Evolutionary conservation across 53 echinoderm and acorn worm species (phyloP), one percentile per base, ranked within the genome.

Genomic region (Temnopleurus reevesii): DNA sequence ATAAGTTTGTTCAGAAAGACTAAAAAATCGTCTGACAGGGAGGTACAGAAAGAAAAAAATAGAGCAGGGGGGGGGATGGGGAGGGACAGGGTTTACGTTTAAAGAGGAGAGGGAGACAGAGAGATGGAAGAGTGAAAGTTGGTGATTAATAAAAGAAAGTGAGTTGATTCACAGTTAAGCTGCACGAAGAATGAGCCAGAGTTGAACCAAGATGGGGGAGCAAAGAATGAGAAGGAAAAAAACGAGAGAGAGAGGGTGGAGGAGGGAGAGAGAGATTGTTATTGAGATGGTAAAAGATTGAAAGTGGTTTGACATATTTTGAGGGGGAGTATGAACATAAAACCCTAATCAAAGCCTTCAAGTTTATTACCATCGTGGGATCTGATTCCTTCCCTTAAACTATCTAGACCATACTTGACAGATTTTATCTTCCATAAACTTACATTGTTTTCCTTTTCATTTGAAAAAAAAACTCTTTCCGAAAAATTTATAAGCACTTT

Each of bases 361-460:
- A 71, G 71, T 71, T 71, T 71, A 71, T 71, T 71, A 7, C 71
- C 71, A 71, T 33, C 71, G 71, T 71, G 71, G 71, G 71, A 71
- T 71, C 35, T 6, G 2, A 8, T 38, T 21, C 8, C 71, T 21
- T 66, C 66, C 66, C 21, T 41, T 41, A n/a, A n/a, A 71, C 71
- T 38, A 19, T 71, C 41, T 38, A 7, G 35, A 41, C 71, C 71
- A 71, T 71, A 71, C n/a, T 71, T 71, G 19, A 23, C 71, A 71
- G n/a, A n/a, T 71, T 63, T 71, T 71, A 71, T 71, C 71, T 38
- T 23, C 9, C 18, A 35, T 18, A 71, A 71, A 66, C 6, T 38
- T 71, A 10, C 8, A 34, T 21, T 21, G 6, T 38, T 71, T 64
- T 34, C 55, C 19, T 7, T 41, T 41, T 21, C 35, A 63, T 15